phyloP scores from a whole-genome alignment of 2,113 vertebrate species.

The Hippocampus abdominalis region DNA sequence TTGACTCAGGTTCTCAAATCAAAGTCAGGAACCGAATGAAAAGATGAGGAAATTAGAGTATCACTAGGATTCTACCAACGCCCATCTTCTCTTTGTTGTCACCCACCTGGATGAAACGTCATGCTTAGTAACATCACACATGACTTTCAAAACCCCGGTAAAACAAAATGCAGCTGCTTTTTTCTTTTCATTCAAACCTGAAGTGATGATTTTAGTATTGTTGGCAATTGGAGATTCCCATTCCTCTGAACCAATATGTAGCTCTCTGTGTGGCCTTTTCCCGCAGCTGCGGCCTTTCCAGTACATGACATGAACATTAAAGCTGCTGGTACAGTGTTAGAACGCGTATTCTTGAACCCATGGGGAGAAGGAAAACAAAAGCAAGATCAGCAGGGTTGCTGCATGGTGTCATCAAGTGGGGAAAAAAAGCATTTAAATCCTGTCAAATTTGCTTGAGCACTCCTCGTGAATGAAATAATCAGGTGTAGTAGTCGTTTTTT shows the following conservation, averaged over 20 bases:
- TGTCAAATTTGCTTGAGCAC: slow-evolving; percentile 6
- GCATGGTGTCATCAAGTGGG: slow-evolving; percentile 8
- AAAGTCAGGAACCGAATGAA: slow-evolving; percentile 65
- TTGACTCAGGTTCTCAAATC: slow-evolving; percentile 72
- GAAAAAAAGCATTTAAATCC: slow-evolving; percentile 1
- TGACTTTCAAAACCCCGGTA: slow-evolving; percentile 38
- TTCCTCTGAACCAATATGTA: slow-evolving; percentile 34
- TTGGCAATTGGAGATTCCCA: slow-evolving; percentile 51
- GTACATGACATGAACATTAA: slow-evolving; percentile 26
- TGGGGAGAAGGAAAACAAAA: background rate
- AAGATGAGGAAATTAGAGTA: slow-evolving; percentile 59
- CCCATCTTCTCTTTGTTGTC: slow-evolving; percentile 56
- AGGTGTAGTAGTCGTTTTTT: slow-evolving; percentile 9
- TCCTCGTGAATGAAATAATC: slow-evolving; percentile 12
- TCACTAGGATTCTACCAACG: slow-evolving; percentile 54
- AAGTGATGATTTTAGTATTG: slow-evolving; percentile 47
- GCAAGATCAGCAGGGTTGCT: background rate
- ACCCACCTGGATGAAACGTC: slow-evolving; percentile 66
- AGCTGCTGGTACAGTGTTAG: slow-evolving; percentile 15
- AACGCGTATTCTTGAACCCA: background rate
- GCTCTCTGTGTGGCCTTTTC: slow-evolving; percentile 29
- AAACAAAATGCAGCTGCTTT: slow-evolving; percentile 45
- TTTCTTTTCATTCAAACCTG: slow-evolving; percentile 33
- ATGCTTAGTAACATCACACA: slow-evolving; percentile 32
- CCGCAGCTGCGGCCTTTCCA: slow-evolving; percentile 43